Base-by-base conservation (phyloP, 2,888 invertebrate genomes). In the Lutraria lutraria region DNA sequence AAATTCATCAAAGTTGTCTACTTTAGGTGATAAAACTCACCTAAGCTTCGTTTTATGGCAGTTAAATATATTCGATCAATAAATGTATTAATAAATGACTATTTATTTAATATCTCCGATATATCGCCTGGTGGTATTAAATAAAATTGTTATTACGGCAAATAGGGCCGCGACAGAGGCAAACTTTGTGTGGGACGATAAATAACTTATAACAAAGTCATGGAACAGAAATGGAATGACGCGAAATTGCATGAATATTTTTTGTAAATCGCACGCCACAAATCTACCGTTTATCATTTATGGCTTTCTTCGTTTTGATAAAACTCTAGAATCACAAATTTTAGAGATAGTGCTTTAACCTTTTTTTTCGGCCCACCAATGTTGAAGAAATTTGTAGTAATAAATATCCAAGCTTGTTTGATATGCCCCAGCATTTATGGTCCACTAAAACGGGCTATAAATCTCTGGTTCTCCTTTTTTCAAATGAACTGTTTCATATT, bases 391-490 rank as follows among this genome's bases (percentile, higher is more conserved):
- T 34, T 34, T 56, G 60, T 34, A 56, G 80, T 19, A 85, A 85
- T 85, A 85, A 85, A 85, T 80, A 56, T 79, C 87, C 86, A 56
- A 68, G 83, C 21, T 83, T 53, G 83, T 84, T 86, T 87, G 86
- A 89, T 89, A 89, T 72, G 84, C 52, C 63, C 68, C 72, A 63
- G 87, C 84, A 80, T 89, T 89, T 84, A 86, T 86, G 56, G 89
- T 29, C 83, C 81, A 83, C 86, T 89, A 87, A 89, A 87, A 87
- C 12, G 21, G 76, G 76, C 16, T 52, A 87, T 87, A 82, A 87
- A 87, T 54, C 87, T 76, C 21, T n/a, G 19, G 76, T 82, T 83
- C 76, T 83, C 43, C 81, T 68, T 83, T 76, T 76, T 83, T 83
- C 54, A 16, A 25, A 83, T 56, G 52, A 83, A 79, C n/a, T 34